These are phyloP conservation scores for Coranthus polyacanthus DNA, from an alignment of 2,797 vertebrate genomes.

Conservation along the genomic window DNA sequence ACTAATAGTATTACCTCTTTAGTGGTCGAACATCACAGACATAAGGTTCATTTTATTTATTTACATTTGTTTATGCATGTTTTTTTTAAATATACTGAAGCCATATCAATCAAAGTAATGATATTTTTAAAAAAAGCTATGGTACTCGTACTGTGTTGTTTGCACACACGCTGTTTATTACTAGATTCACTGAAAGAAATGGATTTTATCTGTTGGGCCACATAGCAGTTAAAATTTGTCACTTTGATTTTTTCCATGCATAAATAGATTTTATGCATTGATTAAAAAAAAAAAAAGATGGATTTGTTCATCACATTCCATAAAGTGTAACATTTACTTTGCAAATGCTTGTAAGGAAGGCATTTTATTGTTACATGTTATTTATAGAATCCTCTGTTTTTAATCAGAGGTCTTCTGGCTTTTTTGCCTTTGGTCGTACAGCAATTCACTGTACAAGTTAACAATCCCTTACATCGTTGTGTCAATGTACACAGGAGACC, in stretches of 20 bases:
- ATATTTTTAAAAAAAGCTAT: slow-evolving; percentile 4
- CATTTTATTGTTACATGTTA: slow-evolving; percentile 8
- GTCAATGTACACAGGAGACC: slow-evolving; percentile 54
- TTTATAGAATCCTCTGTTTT: slow-evolving; percentile 18
- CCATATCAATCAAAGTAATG: slow-evolving; percentile 57
- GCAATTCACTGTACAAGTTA: slow-evolving; percentile 3
- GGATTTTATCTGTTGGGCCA: slow-evolving; percentile 13
- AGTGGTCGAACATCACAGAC: slow-evolving; percentile 14
- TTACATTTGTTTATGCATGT: slow-evolving; percentile 2
- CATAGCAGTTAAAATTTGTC: slow-evolving; percentile 10
- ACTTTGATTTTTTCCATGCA: slow-evolving; percentile 19
- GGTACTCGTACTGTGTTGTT: slow-evolving; percentile 31
- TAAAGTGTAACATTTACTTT: background rate
- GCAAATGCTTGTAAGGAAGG: slow-evolving; percentile 6
- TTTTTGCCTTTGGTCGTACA: slow-evolving; percentile 6
- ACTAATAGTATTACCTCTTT: slow-evolving; percentile 34
- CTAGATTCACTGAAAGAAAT: slow-evolving; percentile 22
- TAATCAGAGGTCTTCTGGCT: slow-evolving; percentile 13
- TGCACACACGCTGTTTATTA: slow-evolving; percentile 14
- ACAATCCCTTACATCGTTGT: slow-evolving; percentile 5
- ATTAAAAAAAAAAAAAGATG: slow-evolving; percentile 26
- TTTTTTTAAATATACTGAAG: slow-evolving; percentile 44
- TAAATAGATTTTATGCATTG: slow-evolving; percentile 27
- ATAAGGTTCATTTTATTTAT: slow-evolving; percentile 40
- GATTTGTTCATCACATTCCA: slow-evolving; percentile 18